These are phyloP conservation scores for Ectemnius continuus DNA, from an alignment of 2,888 invertebrate genomes.

Conservation along the genomic window DNA sequence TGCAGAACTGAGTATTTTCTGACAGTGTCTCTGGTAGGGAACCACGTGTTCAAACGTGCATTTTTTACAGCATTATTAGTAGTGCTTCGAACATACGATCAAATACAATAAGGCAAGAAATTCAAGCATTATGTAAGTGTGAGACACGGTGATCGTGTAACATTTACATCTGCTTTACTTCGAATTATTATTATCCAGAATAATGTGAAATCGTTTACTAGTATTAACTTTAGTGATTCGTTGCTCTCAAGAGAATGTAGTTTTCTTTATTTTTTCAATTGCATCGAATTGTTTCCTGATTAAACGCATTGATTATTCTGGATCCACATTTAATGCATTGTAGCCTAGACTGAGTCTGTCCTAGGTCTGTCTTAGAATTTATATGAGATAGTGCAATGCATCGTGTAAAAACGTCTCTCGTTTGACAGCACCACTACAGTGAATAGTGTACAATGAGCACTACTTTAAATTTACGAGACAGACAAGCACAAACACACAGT, in stretches of 20 bases:
- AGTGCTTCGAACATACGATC: slow-evolving; percentile 65
- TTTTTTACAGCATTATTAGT: slow-evolving; percentile 23
- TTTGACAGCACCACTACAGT: slow-evolving; percentile 44
- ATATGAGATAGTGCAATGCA: slow-evolving; percentile 33
- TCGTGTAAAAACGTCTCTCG: slow-evolving; percentile 46
- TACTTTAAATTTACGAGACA: slow-evolving; percentile 70
- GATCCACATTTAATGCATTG: slow-evolving; percentile 69
- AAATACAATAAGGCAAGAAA: slow-evolving; percentile 67
- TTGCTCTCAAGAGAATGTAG: slow-evolving; percentile 53
- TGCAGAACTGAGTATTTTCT: too few species aligned
- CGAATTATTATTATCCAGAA: slow-evolving; percentile 72
- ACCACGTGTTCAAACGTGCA: slow-evolving; percentile 7
- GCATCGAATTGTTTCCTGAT: slow-evolving; percentile 56
- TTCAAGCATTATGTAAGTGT: slow-evolving; percentile 69
- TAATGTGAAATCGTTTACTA: slow-evolving; percentile 64
- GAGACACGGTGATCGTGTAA: slow-evolving; percentile 42
- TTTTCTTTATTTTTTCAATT: slow-evolving; percentile 66
- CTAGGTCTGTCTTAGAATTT: slow-evolving; percentile 76
- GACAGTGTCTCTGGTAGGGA: neutral
- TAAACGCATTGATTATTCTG: slow-evolving; percentile 75
- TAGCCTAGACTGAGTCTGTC: slow-evolving; percentile 78
- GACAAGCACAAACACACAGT: slow-evolving; percentile 78
- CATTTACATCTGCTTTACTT: slow-evolving; percentile 69
- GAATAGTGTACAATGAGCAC: slow-evolving; percentile 53
- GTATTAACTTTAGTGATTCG: slow-evolving; percentile 36